Percentiles rank a stretch among this genome's conserved stretches.
Evolutionary conservation across 2,797 vertebrate genomes (phyloP).

Genomic region (Danionella dracula): DNA sequence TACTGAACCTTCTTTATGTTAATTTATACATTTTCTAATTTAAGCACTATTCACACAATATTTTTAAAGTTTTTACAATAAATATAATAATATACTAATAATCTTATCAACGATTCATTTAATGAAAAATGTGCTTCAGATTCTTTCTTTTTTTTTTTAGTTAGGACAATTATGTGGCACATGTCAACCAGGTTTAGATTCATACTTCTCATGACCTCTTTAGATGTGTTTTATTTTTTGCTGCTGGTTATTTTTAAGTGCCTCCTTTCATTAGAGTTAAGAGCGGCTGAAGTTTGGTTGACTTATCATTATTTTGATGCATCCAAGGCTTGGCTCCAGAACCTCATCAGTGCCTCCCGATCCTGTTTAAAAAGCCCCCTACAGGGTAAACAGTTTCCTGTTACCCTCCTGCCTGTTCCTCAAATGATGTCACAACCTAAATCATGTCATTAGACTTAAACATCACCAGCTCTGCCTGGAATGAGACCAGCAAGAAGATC

Average conservation of each 20-base stretch:
- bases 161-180: neutral
- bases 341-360: conserved; percentile 8
- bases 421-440: conserved; percentile 29
- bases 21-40: too few relatives aligned
- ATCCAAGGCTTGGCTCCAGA: neutral
- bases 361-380: conserved; percentile 11
- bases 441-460: conserved; percentile 29
- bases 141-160: neutral
- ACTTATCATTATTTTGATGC: conserved; percentile 19
- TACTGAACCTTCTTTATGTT: too few relatives aligned
- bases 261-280: neutral
- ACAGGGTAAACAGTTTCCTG: conserved; percentile 15
- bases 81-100: too few relatives aligned
- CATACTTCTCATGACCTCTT: neutral
- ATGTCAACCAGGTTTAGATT: neutral
- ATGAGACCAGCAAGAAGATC: conserved; percentile 3
- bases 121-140: too few relatives aligned
- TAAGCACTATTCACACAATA: too few relatives aligned
- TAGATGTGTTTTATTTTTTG: conserved; percentile 5
- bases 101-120: too few relatives aligned
- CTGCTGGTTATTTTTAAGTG: conserved; percentile 7
- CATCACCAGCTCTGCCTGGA: neutral
- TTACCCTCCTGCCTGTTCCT: conserved; percentile 3
- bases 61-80: too few relatives aligned
- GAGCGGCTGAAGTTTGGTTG: neutral